Base-by-base conservation (phyloP, 2,888 invertebrate genomes). In the Melolontha melolontha region DNA sequence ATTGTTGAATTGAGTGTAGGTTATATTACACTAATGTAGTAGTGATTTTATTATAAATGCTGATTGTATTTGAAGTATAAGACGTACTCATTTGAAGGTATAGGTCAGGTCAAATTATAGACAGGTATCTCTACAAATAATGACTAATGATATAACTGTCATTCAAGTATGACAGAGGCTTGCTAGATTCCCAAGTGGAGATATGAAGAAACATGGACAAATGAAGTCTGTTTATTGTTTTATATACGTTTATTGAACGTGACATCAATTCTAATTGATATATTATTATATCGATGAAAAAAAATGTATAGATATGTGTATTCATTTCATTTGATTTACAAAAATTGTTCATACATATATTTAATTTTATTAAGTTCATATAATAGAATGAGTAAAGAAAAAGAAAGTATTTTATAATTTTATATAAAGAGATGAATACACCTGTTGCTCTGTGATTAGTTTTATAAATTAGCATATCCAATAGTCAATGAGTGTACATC, bases 111-210 rank as follows among this genome's bases (percentile, higher is more conserved):
- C 65, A 51, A 44, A 64, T 50, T 63, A 68, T 68, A 66, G 70
- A 71, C 70, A 70, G 71, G 70, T 70, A 68, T 66, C 22, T 57
- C 57, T 62, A 64, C 68, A 70, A 70, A 70, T 71, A 70, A 68
- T 73, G 73, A 73, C 73, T 73, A 73, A 73, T 73, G 70, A 66
- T 55, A 62, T 68, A 59, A 67, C 70, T 72, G 72, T 72, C 73
- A 72, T 67, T 70, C 66, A 66, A 55, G 41, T 47, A 55, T 52
- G 64, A 67, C 68, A 65, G 57, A 69, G 67, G 59, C 64, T 65
- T 55, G 69, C 70, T 29, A 69, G 71, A 72, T 71, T 66, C 66
- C 40, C 49, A 52, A 64, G 12, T 52, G 27, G 7, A 54, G 70
- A 71, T 71, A 71, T 59, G 39, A 69, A 55, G 64, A 42, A 64